A percentile compares a stretch with the other conserved stretches of the same genome.
These are phyloP conservation scores for Mantis religiosa DNA, from an alignment of 2,888 invertebrate genomes.

Conservation along the genomic window DNA sequence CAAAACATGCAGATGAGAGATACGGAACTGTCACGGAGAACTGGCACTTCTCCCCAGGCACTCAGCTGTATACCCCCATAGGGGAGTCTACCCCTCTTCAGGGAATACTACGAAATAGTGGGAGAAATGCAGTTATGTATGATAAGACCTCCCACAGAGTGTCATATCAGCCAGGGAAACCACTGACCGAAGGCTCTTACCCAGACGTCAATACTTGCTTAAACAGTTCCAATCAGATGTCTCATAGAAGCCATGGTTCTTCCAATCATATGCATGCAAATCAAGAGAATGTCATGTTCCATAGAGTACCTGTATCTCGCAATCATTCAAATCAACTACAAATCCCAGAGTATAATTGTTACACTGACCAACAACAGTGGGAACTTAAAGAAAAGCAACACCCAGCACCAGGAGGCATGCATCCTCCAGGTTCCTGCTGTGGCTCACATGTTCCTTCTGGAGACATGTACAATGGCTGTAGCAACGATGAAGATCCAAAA, in stretches of 20 bases:
- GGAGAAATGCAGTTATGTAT: background rate
- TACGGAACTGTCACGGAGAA: background rate
- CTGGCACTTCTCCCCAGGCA: background rate
- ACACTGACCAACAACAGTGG: background rate
- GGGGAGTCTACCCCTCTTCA: background rate
- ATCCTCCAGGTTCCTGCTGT: too few relatives aligned
- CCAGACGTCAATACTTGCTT: background rate
- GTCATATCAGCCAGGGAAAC: background rate
- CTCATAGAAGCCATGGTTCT: background rate
- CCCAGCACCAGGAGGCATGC: too few relatives aligned
- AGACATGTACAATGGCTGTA: too few relatives aligned
- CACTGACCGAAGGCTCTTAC: background rate
- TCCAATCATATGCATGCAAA: too few relatives aligned
- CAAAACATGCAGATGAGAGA: background rate
- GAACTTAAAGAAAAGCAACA: too few relatives aligned
- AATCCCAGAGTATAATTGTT: background rate
- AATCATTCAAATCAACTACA: background rate
- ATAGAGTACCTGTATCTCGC: background rate
- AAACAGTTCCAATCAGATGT: background rate
- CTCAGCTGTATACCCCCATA: background rate
- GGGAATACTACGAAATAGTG: background rate
- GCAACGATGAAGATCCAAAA: background rate
- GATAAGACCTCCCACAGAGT: background rate
- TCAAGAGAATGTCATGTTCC: too few relatives aligned
- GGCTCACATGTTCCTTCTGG: too few relatives aligned